These are phyloP conservation scores for Cryptocephalus moraei DNA, from an alignment of 2,888 invertebrate species.

Conservation along the genomic window DNA sequence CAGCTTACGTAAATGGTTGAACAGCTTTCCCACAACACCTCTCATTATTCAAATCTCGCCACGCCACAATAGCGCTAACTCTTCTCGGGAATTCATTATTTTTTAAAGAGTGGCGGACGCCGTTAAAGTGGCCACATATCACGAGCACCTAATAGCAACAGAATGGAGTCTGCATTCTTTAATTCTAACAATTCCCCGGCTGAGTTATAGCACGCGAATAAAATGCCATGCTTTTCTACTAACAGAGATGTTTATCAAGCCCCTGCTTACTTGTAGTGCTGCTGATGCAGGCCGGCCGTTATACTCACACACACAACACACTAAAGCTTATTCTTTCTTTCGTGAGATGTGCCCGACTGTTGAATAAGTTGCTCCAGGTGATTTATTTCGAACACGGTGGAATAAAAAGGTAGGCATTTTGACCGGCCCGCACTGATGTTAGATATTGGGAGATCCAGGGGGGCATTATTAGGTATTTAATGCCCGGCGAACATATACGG, in stretches of 20 bases:
- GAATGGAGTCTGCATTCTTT: conserved; percentile 22
- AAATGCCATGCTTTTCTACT: conserved; percentile 17
- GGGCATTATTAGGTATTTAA: too few relatives aligned
- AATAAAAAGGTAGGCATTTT: too few relatives aligned
- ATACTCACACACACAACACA: too few relatives aligned
- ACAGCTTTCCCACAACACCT: too few relatives aligned
- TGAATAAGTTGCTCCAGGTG: neutral
- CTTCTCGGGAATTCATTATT: conserved; percentile 1
- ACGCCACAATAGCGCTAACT: neutral
- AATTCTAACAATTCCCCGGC: conserved; percentile 19
- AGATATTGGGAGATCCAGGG: too few relatives aligned
- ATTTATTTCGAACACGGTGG: too few relatives aligned
- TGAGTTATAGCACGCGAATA: conserved; percentile 21
- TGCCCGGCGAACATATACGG: too few relatives aligned
- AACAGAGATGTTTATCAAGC: conserved; percentile 22
- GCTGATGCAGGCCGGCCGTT: too few relatives aligned
- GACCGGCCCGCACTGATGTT: too few relatives aligned
- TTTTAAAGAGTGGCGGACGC: neutral
- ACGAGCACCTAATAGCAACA: conserved; percentile 18
- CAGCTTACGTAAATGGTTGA: too few relatives aligned
- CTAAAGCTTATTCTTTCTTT: conserved; percentile 13
- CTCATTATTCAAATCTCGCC: too few relatives aligned
- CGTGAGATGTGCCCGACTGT: conserved; percentile 1
- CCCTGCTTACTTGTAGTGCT: neutral
- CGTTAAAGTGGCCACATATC: conserved; percentile 11